A percentile compares a stretch with the other conserved stretches of the same genome.
These are phyloP conservation scores for Zygaena filipendulae DNA, from an alignment of 2,888 invertebrate genomes.

Conservation along the genomic window DNA sequence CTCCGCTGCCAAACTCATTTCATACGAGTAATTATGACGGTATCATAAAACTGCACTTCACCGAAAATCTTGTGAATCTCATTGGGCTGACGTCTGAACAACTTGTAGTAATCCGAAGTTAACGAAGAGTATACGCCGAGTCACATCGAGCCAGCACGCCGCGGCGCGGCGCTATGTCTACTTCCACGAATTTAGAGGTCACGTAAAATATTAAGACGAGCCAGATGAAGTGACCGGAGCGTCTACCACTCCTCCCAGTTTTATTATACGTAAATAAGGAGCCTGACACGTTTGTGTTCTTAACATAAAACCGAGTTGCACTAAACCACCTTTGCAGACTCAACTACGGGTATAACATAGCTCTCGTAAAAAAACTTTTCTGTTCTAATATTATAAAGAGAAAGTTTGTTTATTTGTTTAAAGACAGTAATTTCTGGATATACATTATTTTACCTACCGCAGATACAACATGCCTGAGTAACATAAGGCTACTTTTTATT, in stretches of 20 bases:
- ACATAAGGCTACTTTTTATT: no score
- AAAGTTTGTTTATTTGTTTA: no score
- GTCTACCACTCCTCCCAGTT: constrained; percentile 64
- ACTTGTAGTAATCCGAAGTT: constrained; percentile 60
- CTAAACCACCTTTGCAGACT: constrained; percentile 47
- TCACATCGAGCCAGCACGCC: no score
- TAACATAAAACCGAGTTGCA: constrained; percentile 55
- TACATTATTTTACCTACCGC: no score
- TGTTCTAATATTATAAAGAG: no score
- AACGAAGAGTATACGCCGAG: constrained; percentile 68
- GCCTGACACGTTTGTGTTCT: constrained; percentile 50
- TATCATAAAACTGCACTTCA: constrained; percentile 64
- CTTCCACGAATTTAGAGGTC: constrained; percentile 63
- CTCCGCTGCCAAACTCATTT: constrained; percentile 31
- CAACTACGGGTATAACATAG: constrained; percentile 30
- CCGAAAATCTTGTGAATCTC: constrained; percentile 49
- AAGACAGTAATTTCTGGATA: no score
- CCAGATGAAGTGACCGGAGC: constrained; percentile 65
- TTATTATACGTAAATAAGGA: constrained; percentile 66
- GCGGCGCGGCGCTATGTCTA: constrained; percentile 36
- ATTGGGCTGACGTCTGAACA: constrained; percentile 41
- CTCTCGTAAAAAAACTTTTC: constrained; percentile 51
- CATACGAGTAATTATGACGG: constrained; percentile 63
- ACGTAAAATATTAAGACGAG: constrained; percentile 68
- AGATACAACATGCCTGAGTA: no score